phyloP scores from a whole-genome alignment of 2,797 vertebrate genomes.

The Acipenser ruthenus region DNA sequence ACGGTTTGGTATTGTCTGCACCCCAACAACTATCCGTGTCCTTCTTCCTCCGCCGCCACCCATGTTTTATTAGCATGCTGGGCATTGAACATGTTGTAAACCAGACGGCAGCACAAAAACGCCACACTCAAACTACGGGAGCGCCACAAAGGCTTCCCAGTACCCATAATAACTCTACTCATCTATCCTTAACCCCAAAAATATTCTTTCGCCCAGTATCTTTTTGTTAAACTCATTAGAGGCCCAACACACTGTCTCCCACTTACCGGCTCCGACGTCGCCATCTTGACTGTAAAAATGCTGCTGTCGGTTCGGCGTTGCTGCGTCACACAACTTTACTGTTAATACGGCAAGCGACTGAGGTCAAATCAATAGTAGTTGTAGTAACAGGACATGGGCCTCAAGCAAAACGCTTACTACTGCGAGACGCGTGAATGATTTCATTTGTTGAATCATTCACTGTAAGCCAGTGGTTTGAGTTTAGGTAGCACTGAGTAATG shows the following conservation, averaged over 20 bases:
- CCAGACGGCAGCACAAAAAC: slow-evolving; percentile 8
- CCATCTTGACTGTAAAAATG: slow-evolving; percentile 65
- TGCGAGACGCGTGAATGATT: not conserved
- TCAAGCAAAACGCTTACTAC: not conserved
- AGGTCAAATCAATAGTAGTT: slow-evolving; percentile 7
- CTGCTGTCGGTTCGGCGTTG: slow-evolving; percentile 48
- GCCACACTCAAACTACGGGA: slow-evolving; percentile 36
- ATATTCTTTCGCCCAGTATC: not conserved
- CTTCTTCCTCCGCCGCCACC: not conserved
- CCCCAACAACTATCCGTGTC: slow-evolving; percentile 3
- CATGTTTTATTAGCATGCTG: slow-evolving; percentile 16
- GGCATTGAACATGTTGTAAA: slow-evolving; percentile 15
- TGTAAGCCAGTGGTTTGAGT: not conserved
- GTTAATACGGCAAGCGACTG: slow-evolving; percentile 39
- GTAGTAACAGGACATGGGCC: not conserved
- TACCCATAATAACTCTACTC: not conserved
- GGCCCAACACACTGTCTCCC: slow-evolving; percentile 23
- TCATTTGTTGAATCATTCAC: slow-evolving; percentile 7
- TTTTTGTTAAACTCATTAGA: not conserved
- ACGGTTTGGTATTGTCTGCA: not conserved
- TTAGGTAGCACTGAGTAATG: too few species aligned
- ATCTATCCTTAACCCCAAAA: not conserved
- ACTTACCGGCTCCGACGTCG: slow-evolving; percentile 78
- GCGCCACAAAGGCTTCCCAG: slow-evolving; percentile 4
- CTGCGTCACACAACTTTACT: slow-evolving; percentile 52